A percentile compares a stretch with the other conserved stretches of the same genome.
phyloP scores from a whole-genome alignment of 2,113 vertebrate species.

The Rallus limicola region DNA sequence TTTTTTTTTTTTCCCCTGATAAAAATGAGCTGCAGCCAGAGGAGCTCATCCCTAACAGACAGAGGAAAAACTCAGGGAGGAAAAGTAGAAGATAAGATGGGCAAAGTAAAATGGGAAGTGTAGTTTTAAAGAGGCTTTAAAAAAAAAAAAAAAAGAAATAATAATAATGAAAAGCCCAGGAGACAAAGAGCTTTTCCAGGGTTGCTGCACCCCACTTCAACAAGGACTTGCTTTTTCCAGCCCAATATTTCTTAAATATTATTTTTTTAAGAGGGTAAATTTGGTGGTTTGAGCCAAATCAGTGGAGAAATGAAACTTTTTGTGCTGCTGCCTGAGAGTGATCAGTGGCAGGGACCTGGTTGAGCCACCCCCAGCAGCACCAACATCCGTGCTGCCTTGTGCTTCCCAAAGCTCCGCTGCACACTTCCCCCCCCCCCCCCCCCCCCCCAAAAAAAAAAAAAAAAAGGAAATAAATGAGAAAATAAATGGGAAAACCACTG shows the following conservation, averaged over 20 bases:
- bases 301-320: background rate
- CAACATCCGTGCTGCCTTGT: accelerated
- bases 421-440: background rate
- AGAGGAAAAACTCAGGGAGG: background rate
- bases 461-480: background rate
- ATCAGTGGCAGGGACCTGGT: accelerated
- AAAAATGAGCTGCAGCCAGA: background rate
- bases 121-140: background rate
- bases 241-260: background rate
- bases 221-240: background rate
- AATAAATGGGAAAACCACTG: background rate
- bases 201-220: background rate
- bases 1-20: background rate
- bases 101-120: background rate
- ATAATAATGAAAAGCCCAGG: background rate
- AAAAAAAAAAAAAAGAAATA: background rate
- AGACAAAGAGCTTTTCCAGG: slow-evolving; percentile 37
- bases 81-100: background rate
- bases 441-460: no score
- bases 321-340: accelerated
- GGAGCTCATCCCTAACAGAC: background rate
- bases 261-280: background rate
- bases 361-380: background rate
- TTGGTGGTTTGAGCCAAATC: background rate
- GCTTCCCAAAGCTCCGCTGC: background rate